These are phyloP conservation scores for Ctenicera cuprea DNA, from an alignment of 2,888 invertebrate genomes.

Conservation along the genomic window DNA sequence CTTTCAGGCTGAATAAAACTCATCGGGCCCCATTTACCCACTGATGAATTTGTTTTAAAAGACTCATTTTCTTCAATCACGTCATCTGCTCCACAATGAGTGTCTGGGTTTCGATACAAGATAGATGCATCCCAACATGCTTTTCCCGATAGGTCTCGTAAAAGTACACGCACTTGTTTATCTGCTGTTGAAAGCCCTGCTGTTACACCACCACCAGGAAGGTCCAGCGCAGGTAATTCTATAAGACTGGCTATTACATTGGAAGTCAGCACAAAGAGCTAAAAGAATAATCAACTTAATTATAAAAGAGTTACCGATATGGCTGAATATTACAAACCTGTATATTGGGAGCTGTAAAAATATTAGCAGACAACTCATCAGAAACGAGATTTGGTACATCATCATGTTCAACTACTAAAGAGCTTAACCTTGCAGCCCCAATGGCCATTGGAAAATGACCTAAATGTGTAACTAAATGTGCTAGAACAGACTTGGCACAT, in stretches of 20 bases:
- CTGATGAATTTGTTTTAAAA: conserved; percentile 37
- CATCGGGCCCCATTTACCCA: conserved; percentile 59
- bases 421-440: conserved; percentile 91
- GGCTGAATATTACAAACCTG: conserved; percentile 72
- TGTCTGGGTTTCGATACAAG: conserved; percentile 85
- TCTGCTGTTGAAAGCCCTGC: conserved; percentile 87
- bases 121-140: conserved; percentile 97
- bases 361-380: conserved; percentile 86
- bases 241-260: conserved; percentile 91
- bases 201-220: conserved; percentile 86
- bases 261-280: conserved; percentile 90
- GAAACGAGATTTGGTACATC: conserved; percentile 84
- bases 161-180: conserved; percentile 85
- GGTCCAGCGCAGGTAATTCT: conserved; percentile 89
- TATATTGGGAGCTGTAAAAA: conserved; percentile 89
- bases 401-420: conserved; percentile 93
- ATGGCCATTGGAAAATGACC: conserved; percentile 96
- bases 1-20: conserved; percentile 68
- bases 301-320: conserved; percentile 11
- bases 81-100: conserved; percentile 7
- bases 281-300: conserved; percentile 68
- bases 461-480: conserved; percentile 92
- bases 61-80: conserved; percentile 16
- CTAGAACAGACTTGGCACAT: conserved; percentile 78
- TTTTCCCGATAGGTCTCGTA: conserved; percentile 95